Conservation (phyloP, 2,888 invertebrate genomes). For the Nebria brevicollis region DNA sequence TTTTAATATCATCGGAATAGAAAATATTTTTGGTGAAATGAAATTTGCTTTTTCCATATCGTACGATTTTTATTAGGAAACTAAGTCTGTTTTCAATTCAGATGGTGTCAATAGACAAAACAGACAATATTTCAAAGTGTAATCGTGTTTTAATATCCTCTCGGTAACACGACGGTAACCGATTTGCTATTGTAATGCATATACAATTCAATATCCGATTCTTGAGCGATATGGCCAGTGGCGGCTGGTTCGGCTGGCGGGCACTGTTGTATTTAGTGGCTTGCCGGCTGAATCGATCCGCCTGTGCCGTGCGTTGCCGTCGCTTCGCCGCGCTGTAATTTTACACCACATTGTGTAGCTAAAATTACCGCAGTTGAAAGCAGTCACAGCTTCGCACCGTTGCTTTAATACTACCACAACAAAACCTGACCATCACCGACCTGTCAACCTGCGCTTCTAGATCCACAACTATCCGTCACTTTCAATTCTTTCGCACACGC, state of each 20-base stretch:
- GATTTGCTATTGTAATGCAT: neutral
- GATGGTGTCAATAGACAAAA: neutral
- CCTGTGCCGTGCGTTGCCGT: constrained; percentile 7
- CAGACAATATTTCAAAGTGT: neutral
- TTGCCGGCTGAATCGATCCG: constrained; percentile 18
- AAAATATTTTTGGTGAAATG: too few species aligned
- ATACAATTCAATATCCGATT: neutral
- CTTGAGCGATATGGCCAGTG: constrained; percentile 1
- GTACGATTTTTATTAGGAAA: neutral
- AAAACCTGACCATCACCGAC: neutral
- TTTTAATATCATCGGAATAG: too few species aligned
- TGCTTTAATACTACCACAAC: constrained; percentile 11
- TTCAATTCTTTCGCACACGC: neutral
- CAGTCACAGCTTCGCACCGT: constrained; percentile 30
- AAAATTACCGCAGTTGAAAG: constrained; percentile 43
- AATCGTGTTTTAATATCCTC: neutral
- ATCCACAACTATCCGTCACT: neutral
- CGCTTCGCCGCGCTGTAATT: constrained; percentile 29
- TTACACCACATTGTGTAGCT: constrained; percentile 45
- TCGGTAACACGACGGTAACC: neutral
- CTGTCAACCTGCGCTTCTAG: neutral
- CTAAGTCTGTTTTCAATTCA: neutral
- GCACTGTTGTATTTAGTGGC: neutral
- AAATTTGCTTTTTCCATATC: too few species aligned
- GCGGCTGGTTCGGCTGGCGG: neutral